Conservation (phyloP, 2,113 vertebrate genomes). For the Nothobranchius furzeri region DNA sequence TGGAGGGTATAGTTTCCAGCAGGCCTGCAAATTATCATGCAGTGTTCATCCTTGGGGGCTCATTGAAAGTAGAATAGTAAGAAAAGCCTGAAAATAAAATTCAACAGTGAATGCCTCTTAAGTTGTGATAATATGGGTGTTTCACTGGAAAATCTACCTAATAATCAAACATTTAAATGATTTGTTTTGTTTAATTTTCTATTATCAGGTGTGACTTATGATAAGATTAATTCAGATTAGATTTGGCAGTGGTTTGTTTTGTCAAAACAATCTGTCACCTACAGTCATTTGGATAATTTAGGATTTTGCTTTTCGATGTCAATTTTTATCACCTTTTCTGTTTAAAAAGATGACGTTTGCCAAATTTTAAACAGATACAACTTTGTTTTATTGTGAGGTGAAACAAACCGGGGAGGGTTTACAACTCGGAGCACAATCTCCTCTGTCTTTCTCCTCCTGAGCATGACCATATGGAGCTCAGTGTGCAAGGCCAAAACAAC, state of each 20-base stretch:
- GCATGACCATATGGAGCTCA: conserved; percentile 64
- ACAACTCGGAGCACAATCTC: conserved; percentile 23
- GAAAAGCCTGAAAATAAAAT: conserved; percentile 8
- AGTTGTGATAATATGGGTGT: not conserved
- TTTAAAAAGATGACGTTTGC: conserved; percentile 5
- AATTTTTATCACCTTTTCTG: not conserved
- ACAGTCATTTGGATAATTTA: no score
- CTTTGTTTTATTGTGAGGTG: conserved; percentile 41
- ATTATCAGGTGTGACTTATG: no score
- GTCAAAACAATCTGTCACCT: no score
- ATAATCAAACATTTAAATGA: not conserved
- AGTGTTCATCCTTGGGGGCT: conserved; percentile 18
- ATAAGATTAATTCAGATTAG: no score
- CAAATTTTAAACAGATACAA: conserved; percentile 27
- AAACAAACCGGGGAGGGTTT: conserved; percentile 42
- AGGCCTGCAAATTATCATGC: conserved; percentile 32
- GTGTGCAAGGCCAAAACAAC: conserved; percentile 61
- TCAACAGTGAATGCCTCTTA: not conserved
- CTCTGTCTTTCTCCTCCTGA: conserved; percentile 47
- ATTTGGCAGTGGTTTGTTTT: no score
- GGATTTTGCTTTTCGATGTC: not conserved
- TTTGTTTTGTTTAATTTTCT: not conserved
- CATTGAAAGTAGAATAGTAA: conserved; percentile 7
- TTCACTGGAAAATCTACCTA: not conserved
- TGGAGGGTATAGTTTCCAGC: conserved; percentile 46